Evolutionary conservation across 2,113 vertebrate genomes (phyloP), one percentile per base, ranked within the genome.

Genomic region (Sceloporus undulatus): DNA sequence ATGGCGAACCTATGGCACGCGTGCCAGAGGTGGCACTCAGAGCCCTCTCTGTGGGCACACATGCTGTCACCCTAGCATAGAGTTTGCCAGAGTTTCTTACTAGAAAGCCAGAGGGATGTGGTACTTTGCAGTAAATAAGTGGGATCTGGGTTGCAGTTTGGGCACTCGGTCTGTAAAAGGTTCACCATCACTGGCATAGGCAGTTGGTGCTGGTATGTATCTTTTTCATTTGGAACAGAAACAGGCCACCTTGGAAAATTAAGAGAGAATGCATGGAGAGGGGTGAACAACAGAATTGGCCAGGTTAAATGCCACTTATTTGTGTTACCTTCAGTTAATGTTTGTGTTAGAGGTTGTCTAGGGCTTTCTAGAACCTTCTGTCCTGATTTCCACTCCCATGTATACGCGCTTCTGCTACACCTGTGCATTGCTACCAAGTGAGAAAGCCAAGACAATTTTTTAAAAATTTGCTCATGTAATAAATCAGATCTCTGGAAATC

Each of bases 281-380:
- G 59, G 10, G 6, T 71, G 0, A 84, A 88, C 4, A 40, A 29
- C 5, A 48, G 4, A 54, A 8, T 23, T 16, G 21, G 21, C 5
- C n/a, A 27, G 14, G 68, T 70, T 16, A 59, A 38, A 56, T 38
- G 38, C 19, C 14, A 16, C 34, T 48, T 29, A 19, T 62, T 62
- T 62, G 13, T 73, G 27, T 10, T 74, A 68, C 66, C 29, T 27
- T 1, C 2, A 8, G 77, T 5, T 84, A 79, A 18, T 62, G 83
- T 73, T 0, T 1, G 25, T 1, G 70, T 75, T 80, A 8, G 0
- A 0, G 1, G 0, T 34, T 0, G 0, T 19, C 62, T 0, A 80
- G 2, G 5, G 21, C 25, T 0, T 1, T 5, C 25, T 1, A 1
- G 70, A 0, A 38, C 70, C 52, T 0, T 0, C 59, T 0, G 0